Evolutionary conservation across 2,888 invertebrate genomes (phyloP).

Genomic region (Stratiomys singularior): DNA sequence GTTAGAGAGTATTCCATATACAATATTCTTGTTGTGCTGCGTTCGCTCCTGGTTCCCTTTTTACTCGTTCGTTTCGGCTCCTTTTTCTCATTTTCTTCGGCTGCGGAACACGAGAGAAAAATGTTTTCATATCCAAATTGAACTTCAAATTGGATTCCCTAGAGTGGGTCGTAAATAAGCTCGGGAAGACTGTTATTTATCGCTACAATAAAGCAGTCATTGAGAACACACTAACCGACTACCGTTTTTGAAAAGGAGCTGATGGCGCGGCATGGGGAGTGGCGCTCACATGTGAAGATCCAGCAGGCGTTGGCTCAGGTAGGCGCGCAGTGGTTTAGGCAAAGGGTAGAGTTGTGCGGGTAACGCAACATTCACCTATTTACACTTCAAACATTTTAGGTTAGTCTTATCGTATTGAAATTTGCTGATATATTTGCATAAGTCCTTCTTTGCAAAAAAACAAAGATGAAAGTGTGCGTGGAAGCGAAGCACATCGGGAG

Average conservation of each 20-base stretch:
- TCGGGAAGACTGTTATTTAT: constrained; percentile 40
- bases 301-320: too few relatives aligned
- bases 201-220: constrained; percentile 39
- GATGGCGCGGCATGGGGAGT: too few relatives aligned
- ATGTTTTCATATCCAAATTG: constrained; percentile 44
- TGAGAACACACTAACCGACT: constrained; percentile 33
- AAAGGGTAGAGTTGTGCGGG: not conserved
- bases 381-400: constrained; percentile 21
- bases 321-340: too few relatives aligned
- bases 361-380: constrained; percentile 21
- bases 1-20: not conserved
- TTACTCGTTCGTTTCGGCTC: not conserved
- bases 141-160: constrained; percentile 42
- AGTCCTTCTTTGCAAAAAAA: not conserved
- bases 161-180: constrained; percentile 44
- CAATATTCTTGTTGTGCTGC: not conserved
- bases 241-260: not conserved
- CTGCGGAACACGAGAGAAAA: constrained; percentile 10
- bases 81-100: not conserved
- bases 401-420: constrained; percentile 29
- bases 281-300: too few relatives aligned
- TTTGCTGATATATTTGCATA: constrained; percentile 21
- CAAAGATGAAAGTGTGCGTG: too few relatives aligned
- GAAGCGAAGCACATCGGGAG: too few relatives aligned
- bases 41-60: not conserved